Percentiles rank a stretch among this genome's conserved stretches.
Evolutionary conservation across 2,797 vertebrate genomes (phyloP).

Genomic region (Chelmon rostratus): DNA sequence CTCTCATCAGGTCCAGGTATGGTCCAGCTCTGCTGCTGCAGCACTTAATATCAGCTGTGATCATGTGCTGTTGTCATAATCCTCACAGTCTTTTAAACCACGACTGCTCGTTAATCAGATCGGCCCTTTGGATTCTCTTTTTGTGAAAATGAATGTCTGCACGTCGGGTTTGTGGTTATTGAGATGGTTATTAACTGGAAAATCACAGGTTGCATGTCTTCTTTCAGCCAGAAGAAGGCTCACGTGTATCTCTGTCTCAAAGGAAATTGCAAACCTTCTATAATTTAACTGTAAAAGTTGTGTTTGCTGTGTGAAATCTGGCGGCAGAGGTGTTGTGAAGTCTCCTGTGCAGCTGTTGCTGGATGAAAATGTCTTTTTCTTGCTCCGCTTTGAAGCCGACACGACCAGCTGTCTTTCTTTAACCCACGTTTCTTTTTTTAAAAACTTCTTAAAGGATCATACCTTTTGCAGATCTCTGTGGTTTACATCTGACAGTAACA

Average conservation of each 20-base stretch:
- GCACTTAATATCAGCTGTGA: not conserved
- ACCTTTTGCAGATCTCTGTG: constrained; percentile 43
- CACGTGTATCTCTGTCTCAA: not conserved
- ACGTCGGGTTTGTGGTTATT: not conserved
- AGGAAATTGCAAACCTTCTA: not conserved
- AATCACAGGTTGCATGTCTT: not conserved
- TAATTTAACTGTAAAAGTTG: constrained; percentile 7
- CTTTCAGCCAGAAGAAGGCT: not conserved
- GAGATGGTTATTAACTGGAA: not conserved
- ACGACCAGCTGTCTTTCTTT: not conserved
- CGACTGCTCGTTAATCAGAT: constrained; percentile 8
- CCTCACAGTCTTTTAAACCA: too few species aligned
- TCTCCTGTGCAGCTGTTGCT: not conserved
- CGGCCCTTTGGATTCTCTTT: constrained; percentile 17
- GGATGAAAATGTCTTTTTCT: not conserved
- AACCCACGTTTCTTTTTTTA: not conserved
- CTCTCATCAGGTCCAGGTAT: not conserved
- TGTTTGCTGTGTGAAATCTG: constrained; percentile 5
- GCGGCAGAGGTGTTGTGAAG: not conserved
- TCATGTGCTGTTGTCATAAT: not conserved
- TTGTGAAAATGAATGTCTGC: constrained; percentile 7
- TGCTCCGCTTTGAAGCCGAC: constrained; percentile 16
- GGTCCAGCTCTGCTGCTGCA: not conserved
- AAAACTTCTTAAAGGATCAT: not conserved
- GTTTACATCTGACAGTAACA: constrained; percentile 27